These are phyloP conservation scores for Cirrhinus molitorella DNA, from an alignment of 2,797 vertebrate genomes.

Conservation along the genomic window DNA sequence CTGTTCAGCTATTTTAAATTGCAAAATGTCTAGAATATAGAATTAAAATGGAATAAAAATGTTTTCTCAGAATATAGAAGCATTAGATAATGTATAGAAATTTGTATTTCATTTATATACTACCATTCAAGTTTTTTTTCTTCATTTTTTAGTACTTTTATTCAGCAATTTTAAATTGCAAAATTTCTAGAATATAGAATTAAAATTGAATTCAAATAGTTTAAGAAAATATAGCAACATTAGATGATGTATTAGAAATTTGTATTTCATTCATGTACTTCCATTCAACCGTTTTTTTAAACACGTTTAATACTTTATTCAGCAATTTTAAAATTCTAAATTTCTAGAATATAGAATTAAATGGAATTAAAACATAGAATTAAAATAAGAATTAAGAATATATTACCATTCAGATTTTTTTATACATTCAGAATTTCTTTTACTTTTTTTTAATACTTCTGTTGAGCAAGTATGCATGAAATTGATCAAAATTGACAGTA, in stretches of 20 bases:
- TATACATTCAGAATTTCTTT: no score
- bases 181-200: no score
- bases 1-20: background rate
- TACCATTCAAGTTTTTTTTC: background rate
- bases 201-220: no score
- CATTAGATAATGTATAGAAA: background rate
- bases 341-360: no score
- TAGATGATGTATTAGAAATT: background rate
- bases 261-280: background rate
- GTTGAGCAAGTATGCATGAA: no score
- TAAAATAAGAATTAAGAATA: no score
- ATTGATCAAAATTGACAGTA: no score
- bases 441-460: no score
- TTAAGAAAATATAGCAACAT: background rate
- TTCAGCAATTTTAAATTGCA: background rate
- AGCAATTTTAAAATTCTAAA: no score
- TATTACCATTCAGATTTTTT: no score
- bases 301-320: no score
- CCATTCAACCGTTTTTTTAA: background rate
- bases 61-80: background rate
- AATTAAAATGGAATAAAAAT: background rate
- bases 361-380: no score
- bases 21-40: background rate
- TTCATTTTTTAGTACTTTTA: background rate
- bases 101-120: background rate